Evolutionary conservation across 1,140 invertebrate genomes (phyloP).

Genomic region (Conus ventricosus): DNA sequence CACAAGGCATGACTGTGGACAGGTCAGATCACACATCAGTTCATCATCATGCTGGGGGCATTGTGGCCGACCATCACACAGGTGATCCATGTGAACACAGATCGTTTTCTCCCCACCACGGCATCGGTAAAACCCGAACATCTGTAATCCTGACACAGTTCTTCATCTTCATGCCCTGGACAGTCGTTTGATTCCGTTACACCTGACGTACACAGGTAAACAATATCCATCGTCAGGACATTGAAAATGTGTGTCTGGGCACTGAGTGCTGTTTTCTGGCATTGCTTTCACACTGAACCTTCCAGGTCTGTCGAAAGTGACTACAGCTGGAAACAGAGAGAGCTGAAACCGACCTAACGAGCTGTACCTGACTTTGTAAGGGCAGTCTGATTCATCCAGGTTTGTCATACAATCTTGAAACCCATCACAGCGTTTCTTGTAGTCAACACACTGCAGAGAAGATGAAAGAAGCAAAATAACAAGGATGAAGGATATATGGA

Average conservation of each 20-base stretch:
- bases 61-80: constrained; percentile 38
- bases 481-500: too few relatives aligned
- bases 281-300: too few relatives aligned
- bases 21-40: constrained; percentile 32
- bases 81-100: constrained; percentile 26
- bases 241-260: neutral
- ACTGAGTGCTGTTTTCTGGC: too few relatives aligned
- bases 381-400: too few relatives aligned
- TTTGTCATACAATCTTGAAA: too few relatives aligned
- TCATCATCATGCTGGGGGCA: constrained; percentile 41
- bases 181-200: constrained; percentile 35
- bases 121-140: constrained; percentile 42
- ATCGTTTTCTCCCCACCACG: neutral
- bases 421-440: too few relatives aligned
- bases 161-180: constrained; percentile 23
- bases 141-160: neutral
- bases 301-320: too few relatives aligned
- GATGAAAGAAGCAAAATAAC: too few relatives aligned
- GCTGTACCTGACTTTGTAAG: too few relatives aligned
- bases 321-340: too few relatives aligned
- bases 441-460: too few relatives aligned
- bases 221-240: constrained; percentile 2
- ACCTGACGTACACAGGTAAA: constrained; percentile 11
- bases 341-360: too few relatives aligned
- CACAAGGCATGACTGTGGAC: constrained; percentile 31